phyloP scores from a whole-genome alignment of 2,888 invertebrate species.

The Xestoiulus laeticollis region DNA sequence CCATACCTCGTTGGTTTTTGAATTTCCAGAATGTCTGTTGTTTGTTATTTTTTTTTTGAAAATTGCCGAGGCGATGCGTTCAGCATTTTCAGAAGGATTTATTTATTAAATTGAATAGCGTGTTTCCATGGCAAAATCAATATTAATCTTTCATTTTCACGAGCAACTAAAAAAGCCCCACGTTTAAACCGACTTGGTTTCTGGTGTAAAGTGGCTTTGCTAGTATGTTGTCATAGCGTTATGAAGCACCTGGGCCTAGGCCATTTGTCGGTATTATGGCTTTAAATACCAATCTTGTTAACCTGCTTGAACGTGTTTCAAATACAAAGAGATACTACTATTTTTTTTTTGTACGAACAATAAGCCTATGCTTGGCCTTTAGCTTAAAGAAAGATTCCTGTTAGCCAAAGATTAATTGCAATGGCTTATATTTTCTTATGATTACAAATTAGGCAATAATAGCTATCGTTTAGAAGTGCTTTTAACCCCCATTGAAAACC shows the following conservation, averaged over 20 bases:
- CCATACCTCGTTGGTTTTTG: neutral
- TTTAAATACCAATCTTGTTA: slow-evolving; percentile 28
- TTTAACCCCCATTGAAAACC: neutral
- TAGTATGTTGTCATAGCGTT: slow-evolving; percentile 9
- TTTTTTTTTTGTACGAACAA: neutral
- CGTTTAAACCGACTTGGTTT: slow-evolving; percentile 8
- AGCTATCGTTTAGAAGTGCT: neutral
- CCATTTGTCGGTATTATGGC: slow-evolving; percentile 2
- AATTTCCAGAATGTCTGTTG: neutral
- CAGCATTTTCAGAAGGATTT: neutral
- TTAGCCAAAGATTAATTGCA: too few relatives aligned
- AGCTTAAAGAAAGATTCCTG: neutral
- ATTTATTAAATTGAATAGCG: slow-evolving; percentile 37
- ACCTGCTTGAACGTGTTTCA: neutral
- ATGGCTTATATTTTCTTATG: too few relatives aligned
- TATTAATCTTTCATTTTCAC: slow-evolving; percentile 27
- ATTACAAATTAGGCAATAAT: neutral
- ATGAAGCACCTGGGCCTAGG: slow-evolving; percentile 34
- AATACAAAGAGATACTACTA: neutral
- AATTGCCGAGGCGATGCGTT: neutral
- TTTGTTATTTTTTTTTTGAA: slow-evolving; percentile 2
- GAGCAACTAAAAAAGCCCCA: neutral
- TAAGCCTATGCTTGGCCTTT: too few relatives aligned
- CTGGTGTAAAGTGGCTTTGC: slow-evolving; percentile 14
- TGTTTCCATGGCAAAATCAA: slow-evolving; percentile 28